Conservation (phyloP, 2,113 vertebrate genomes). For the Heterotis niloticus region DNA sequence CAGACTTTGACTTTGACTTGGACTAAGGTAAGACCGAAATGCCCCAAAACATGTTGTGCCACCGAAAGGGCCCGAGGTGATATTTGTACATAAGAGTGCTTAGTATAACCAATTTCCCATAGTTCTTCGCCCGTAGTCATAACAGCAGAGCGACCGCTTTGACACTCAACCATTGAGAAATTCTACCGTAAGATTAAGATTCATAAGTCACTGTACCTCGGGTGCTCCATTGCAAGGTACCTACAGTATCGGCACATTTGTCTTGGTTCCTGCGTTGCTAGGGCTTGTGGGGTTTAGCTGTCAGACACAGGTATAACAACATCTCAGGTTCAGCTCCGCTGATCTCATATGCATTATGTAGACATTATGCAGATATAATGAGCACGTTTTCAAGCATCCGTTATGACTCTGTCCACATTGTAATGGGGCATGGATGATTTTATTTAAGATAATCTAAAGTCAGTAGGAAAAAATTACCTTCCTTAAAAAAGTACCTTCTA, state of each 20-base stretch:
- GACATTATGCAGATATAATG: neutral
- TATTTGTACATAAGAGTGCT: neutral
- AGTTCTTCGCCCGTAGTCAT: neutral
- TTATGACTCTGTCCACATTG: conserved; percentile 9
- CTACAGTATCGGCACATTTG: too few species aligned
- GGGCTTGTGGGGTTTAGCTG: too few species aligned
- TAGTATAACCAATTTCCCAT: too few species aligned
- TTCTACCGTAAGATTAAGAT: too few species aligned
- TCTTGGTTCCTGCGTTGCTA: too few species aligned
- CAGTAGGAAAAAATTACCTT: neutral
- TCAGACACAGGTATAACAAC: neutral
- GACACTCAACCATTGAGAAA: too few species aligned
- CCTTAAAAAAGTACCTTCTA: neutral
- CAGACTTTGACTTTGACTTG: conserved; percentile 38
- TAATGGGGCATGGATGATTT: neutral
- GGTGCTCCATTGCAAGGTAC: too few species aligned
- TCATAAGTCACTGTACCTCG: too few species aligned
- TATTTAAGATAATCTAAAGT: neutral
- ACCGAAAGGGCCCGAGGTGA: conserved; percentile 32
- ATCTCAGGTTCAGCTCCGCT: neutral
- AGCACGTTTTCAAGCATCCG: neutral
- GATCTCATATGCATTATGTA: neutral
- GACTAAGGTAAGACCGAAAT: conserved; percentile 41
- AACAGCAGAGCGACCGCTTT: too few species aligned
- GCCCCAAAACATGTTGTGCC: conserved; percentile 37